Evolutionary conservation across 2,797 vertebrate species (phyloP), one percentile per base, ranked within the genome.

Genomic region (Novumbra hubbsi): DNA sequence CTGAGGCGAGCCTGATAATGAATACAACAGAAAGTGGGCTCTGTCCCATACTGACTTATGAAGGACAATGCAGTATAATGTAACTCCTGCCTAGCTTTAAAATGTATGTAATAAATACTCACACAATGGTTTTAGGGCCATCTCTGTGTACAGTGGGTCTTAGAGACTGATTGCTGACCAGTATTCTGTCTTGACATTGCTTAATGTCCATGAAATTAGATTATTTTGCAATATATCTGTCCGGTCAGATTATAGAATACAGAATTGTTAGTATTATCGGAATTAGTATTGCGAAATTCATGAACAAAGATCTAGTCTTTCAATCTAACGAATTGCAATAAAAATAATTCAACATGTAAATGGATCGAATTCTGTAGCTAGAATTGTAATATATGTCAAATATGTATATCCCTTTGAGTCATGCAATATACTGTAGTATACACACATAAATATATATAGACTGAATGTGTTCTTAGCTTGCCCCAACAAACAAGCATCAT

Each of bases 401-500:
- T 34, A 45, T 17, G 62, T 73, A 72, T 83, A 78, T 75, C 79
- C 32, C 5, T 77, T 83, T 75, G n/a, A 84, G 86, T 32, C 15
- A 57, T 24, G 8, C 19, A 57, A 57, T 24, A 57, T 57, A 57
- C 21, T 21, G 9, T 24, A 57, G 7, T 57, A 24, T 21, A 21
- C 21, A 57, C 16, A 57, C 21, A 57, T 24, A 57, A 21, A 24
- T 24, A 45, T 45, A 45, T 8, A 45, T 45, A 75, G 74, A 86
- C 83, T 85, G 88, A 81, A 87, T 75, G 81, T 81, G 81, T 84
- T 84, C 83, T 85, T 67, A 81, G 80, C 45, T 80, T 81, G 62
- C 82, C 80, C 82, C 63, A 75, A 84, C 85, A 84, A 70, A 75
- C 71, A 85, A 84, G 83, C 83, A 88, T 85, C 82, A 87, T 84